These are phyloP conservation scores for Gymnothorax reevesii DNA, from an alignment of 2,797 vertebrate species.

Conservation along the genomic window DNA sequence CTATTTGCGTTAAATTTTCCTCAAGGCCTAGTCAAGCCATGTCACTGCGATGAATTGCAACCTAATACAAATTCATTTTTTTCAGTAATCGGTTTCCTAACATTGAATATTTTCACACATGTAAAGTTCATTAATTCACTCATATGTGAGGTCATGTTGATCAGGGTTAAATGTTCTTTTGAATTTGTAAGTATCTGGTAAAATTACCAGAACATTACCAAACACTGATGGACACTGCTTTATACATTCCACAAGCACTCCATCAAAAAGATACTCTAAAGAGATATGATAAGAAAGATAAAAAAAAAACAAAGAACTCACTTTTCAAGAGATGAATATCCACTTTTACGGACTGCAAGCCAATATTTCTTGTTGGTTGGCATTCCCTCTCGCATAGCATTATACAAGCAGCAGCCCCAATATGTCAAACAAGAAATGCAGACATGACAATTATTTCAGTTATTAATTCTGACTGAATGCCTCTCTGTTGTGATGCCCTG, in stretches of 20 bases:
- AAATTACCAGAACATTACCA: too few relatives aligned
- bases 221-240: too few relatives aligned
- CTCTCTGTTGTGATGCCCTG: background rate
- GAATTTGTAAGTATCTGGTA: background rate
- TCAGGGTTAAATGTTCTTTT: background rate
- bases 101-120: constrained; percentile 62
- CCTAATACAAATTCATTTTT: background rate
- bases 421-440: background rate
- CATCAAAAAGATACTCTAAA: too few relatives aligned
- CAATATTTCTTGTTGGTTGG: background rate
- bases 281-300: too few relatives aligned
- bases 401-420: background rate
- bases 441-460: background rate
- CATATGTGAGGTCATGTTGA: background rate
- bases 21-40: background rate
- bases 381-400: background rate
- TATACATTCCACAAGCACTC: too few relatives aligned
- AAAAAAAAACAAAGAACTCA: background rate
- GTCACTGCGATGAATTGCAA: background rate
- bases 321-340: background rate
- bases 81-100: constrained; percentile 40
- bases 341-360: background rate
- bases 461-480: background rate
- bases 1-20: background rate
- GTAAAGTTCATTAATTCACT: background rate